These are phyloP conservation scores for Apodemia duryi DNA, from an alignment of 2,888 invertebrate genomes.

Conservation along the genomic window DNA sequence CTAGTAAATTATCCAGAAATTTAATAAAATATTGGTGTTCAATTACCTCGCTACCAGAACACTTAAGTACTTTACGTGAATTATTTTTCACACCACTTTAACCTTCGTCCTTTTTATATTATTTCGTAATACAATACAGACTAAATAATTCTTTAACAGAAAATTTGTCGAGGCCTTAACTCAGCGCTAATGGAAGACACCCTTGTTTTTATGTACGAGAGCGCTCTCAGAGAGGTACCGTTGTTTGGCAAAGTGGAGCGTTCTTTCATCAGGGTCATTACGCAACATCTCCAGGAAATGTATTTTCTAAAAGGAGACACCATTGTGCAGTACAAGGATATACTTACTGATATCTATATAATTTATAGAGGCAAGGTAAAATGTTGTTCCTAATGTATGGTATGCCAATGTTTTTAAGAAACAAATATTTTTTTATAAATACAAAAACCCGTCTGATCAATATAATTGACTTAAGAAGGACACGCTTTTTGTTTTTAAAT, in stretches of 20 bases:
- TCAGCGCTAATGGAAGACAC: conserved; percentile 76
- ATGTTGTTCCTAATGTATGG: background rate
- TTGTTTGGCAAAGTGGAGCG: conserved; percentile 73
- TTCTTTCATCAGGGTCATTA: conserved; percentile 75
- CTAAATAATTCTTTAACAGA: conserved; percentile 36
- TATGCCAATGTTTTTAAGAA: too few relatives aligned
- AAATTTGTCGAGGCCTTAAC: conserved; percentile 70
- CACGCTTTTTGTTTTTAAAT: too few relatives aligned
- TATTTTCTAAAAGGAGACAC: conserved; percentile 72
- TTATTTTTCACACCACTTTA: too few relatives aligned
- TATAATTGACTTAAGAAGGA: too few relatives aligned
- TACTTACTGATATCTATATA: conserved; percentile 69
- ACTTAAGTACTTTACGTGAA: too few relatives aligned
- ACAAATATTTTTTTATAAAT: too few relatives aligned
- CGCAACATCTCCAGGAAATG: conserved; percentile 72
- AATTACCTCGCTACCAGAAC: too few relatives aligned
- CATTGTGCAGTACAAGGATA: conserved; percentile 67
- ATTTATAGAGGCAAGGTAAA: conserved; percentile 74
- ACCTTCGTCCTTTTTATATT: too few relatives aligned
- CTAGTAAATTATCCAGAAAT: too few relatives aligned
- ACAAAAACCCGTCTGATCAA: too few relatives aligned
- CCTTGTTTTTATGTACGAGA: conserved; percentile 73
- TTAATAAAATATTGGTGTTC: too few relatives aligned
- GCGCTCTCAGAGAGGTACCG: conserved; percentile 72
- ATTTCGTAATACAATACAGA: background rate